These are phyloP conservation scores for Vulpes ferrilata DNA, from an alignment of 2,113 vertebrate species.

Conservation along the genomic window DNA sequence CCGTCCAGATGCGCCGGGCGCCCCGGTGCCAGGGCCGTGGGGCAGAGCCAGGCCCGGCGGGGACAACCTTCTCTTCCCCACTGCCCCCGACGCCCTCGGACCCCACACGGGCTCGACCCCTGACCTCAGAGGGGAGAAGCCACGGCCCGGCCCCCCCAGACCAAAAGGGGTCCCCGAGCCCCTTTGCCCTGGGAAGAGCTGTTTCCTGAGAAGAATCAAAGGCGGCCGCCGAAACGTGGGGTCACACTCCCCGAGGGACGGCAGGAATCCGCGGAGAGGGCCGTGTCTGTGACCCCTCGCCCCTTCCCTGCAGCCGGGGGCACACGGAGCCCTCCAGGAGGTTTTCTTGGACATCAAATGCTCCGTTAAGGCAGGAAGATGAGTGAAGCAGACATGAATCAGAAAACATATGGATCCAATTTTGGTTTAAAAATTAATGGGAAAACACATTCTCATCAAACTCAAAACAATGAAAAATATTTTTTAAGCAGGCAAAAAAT, in stretches of 20 bases:
- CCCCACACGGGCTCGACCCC: not conserved
- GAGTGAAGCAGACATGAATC: constrained; percentile 79
- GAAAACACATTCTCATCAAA: constrained; percentile 84
- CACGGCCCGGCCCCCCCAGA: not conserved
- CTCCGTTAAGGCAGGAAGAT: constrained; percentile 38
- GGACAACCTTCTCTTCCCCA: not conserved
- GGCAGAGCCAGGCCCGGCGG: not conserved
- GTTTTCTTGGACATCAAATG: constrained; percentile 60
- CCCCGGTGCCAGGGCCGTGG: fast-evolving
- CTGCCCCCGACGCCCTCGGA: fast-evolving
- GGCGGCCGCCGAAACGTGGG: not conserved
- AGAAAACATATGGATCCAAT: constrained; percentile 84
- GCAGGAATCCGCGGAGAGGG: not conserved
- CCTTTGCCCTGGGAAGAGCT: not conserved
- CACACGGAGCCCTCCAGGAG: not conserved
- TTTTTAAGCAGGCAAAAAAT: constrained; percentile 80
- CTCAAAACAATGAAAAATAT: constrained; percentile 85
- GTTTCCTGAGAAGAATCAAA: not conserved
- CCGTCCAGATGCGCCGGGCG: fast-evolving
- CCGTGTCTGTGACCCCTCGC: fast-evolving
- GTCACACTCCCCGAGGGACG: not conserved
- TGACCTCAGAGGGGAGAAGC: not conserved
- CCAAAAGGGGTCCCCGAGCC: not conserved
- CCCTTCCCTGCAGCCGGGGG: not conserved
- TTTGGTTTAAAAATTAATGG: constrained; percentile 84